Conservation (phyloP, 2,113 vertebrate genomes). For the Ptyas mucosa region DNA sequence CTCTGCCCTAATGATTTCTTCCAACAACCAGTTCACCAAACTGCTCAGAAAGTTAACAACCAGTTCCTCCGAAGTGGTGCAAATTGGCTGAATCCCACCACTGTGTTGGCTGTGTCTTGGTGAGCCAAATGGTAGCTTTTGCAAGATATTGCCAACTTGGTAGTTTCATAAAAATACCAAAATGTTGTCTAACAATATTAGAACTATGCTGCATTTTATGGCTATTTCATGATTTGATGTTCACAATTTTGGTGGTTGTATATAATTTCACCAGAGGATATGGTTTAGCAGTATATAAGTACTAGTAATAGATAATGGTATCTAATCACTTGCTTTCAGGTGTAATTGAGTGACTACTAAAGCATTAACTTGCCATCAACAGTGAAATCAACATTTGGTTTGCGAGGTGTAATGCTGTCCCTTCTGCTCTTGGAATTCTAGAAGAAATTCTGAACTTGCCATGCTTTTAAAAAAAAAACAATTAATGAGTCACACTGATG, state of each 20-base stretch:
- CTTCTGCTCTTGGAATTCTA: background rate
- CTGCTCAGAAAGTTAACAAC: too few species aligned
- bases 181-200: background rate
- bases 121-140: background rate
- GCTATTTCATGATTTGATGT: background rate
- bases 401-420: background rate
- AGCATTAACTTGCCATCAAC: background rate
- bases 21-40: too few species aligned
- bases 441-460: background rate
- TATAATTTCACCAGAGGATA: background rate
- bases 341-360: background rate
- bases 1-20: too few species aligned
- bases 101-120: background rate
- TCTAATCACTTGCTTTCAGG: background rate
- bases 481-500: constrained; percentile 6
- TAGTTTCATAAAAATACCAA: background rate
- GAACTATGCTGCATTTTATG: background rate
- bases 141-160: background rate
- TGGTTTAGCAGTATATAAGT: background rate
- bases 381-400: background rate
- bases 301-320: background rate
- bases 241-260: background rate
- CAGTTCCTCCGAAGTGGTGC: too few species aligned
- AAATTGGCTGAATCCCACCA: too few species aligned
- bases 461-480: background rate